Conservation (phyloP, 2,113 vertebrate species). For the Rafetus swinhoei region DNA sequence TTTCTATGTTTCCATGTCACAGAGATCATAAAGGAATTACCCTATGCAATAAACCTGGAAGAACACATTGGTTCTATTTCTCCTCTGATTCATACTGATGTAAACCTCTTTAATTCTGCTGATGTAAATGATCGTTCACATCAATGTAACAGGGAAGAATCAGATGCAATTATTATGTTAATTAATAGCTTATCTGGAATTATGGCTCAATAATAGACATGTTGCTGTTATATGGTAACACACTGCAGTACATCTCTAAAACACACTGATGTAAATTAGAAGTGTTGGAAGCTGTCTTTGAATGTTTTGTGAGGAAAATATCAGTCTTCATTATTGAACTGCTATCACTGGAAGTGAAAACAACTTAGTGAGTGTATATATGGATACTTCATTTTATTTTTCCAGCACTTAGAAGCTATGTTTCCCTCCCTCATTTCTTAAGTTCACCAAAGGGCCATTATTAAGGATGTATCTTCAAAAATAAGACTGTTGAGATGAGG, state of each 20-base stretch:
- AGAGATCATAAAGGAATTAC: neutral
- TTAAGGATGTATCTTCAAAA: slow-evolving; percentile 63
- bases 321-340: slow-evolving; percentile 52
- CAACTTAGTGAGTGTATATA: slow-evolving; percentile 60
- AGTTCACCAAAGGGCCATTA: slow-evolving; percentile 39
- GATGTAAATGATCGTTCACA: neutral
- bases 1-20: slow-evolving; percentile 4
- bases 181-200: neutral
- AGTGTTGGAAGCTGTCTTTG: slow-evolving; percentile 28
- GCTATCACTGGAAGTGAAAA: slow-evolving; percentile 63
- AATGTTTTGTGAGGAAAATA: slow-evolving; percentile 36
- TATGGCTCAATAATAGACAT: neutral
- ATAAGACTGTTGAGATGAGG: slow-evolving; percentile 50
- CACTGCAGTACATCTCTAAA: slow-evolving; percentile 33
- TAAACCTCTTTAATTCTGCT: neutral
- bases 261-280: slow-evolving; percentile 44
- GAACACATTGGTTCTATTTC: neutral
- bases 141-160: neutral
- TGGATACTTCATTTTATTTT: slow-evolving; percentile 53
- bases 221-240: neutral
- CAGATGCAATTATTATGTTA: neutral
- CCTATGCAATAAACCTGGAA: neutral
- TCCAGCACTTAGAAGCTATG: slow-evolving; percentile 63
- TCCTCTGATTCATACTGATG: neutral
- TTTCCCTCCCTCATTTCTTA: slow-evolving; percentile 52